Evolutionary conservation across 2,113 vertebrate species (phyloP).

Genomic region (Thunnus thynnus): DNA sequence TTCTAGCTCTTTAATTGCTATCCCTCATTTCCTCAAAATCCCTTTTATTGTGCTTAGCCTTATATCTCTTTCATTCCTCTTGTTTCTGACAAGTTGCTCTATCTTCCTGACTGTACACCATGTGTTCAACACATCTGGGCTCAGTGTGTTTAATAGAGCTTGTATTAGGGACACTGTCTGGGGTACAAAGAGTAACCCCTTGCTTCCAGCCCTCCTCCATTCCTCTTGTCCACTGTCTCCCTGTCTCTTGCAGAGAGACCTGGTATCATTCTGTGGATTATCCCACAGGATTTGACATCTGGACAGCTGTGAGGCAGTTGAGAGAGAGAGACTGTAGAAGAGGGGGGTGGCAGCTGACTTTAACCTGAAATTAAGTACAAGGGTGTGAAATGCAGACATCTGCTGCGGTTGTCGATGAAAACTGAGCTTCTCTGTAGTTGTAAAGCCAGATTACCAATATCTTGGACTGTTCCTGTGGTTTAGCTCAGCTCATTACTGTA

Average conservation of each 20-base stretch:
- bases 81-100: conserved; percentile 54
- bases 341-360: conserved; percentile 20
- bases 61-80: conserved; percentile 28
- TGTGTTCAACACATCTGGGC: conserved; percentile 58
- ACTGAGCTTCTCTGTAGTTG: neutral
- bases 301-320: conserved; percentile 42
- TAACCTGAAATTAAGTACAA: conserved; percentile 42
- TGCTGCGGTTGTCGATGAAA: conserved; percentile 7
- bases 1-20: conserved; percentile 61
- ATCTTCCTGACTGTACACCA: conserved; percentile 37
- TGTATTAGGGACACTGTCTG: conserved; percentile 61
- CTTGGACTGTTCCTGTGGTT: conserved; percentile 4
- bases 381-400: conserved; percentile 31
- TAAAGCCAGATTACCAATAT: conserved; percentile 25
- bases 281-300: conserved; percentile 56
- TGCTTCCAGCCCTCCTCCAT: conserved; percentile 34
- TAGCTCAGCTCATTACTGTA: conserved; percentile 23
- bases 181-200: conserved; percentile 40
- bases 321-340: neutral
- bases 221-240: conserved; percentile 12
- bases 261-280: conserved; percentile 60
- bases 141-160: conserved; percentile 53
- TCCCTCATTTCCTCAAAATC: conserved; percentile 35
- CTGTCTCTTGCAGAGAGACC: conserved; percentile 34
- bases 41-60: conserved; percentile 25